A percentile compares a stretch with the other conserved stretches of the same genome.
Conservation (phyloP, 2,797 vertebrate genomes). For the Trematomus bernacchii region DNA sequence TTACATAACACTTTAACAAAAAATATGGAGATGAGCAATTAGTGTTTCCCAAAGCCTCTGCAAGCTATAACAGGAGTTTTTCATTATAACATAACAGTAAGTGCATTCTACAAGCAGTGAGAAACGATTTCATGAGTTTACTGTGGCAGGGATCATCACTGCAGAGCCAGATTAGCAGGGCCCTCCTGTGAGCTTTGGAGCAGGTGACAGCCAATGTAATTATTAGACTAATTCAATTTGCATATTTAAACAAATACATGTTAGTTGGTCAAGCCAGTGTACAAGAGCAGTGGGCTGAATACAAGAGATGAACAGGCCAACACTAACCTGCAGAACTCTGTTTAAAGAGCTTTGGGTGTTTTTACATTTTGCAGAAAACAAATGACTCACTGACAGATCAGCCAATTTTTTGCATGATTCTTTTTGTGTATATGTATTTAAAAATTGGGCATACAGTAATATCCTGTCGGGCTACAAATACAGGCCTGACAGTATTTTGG, state of each 20-base stretch:
- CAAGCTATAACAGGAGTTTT: slow-evolving; percentile 50
- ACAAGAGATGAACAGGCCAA: slow-evolving; percentile 46
- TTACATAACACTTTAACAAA: slow-evolving; percentile 50
- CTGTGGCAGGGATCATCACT: slow-evolving; percentile 61
- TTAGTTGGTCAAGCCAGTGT: slow-evolving; percentile 47
- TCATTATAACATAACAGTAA: slow-evolving; percentile 51
- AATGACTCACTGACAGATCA: neutral
- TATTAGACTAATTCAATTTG: slow-evolving; percentile 78
- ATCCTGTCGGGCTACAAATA: slow-evolving; percentile 33
- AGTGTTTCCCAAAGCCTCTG: slow-evolving; percentile 48
- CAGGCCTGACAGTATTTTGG: neutral
- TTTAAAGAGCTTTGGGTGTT: slow-evolving; percentile 3
- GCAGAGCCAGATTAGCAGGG: slow-evolving; percentile 70
- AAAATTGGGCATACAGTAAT: slow-evolving; percentile 20
- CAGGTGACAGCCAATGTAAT: slow-evolving; percentile 76
- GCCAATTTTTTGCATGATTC: slow-evolving; percentile 4
- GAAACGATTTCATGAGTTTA: slow-evolving; percentile 64
- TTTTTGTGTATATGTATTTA: slow-evolving; percentile 4
- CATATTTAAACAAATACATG: slow-evolving; percentile 75
- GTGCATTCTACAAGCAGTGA: slow-evolving; percentile 48
- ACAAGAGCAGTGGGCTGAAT: slow-evolving; percentile 36
- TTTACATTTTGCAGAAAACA: slow-evolving; percentile 11
- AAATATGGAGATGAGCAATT: slow-evolving; percentile 63
- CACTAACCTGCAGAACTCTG: slow-evolving; percentile 29
- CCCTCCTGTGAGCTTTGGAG: slow-evolving; percentile 70